Evolutionary conservation across 23 tunicate species (phyloP).

Genomic region (Halocynthia aurantium): DNA sequence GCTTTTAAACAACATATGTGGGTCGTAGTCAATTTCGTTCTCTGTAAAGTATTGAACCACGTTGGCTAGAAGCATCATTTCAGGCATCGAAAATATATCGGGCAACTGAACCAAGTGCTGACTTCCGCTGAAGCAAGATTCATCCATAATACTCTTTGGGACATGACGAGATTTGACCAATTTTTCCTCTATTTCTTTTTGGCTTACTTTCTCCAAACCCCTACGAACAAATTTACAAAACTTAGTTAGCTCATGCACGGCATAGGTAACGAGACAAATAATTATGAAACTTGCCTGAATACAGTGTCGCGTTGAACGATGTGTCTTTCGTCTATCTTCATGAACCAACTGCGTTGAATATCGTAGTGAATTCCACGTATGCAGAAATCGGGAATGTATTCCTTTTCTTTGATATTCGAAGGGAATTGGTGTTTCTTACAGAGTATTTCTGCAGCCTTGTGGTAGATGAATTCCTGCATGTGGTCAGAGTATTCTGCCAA

Average conservation of each 20-base stretch:
- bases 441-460: slow-evolving; percentile 42
- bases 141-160: slow-evolving; percentile 68
- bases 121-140: slow-evolving; percentile 50
- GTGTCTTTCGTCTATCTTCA: slow-evolving; percentile 89
- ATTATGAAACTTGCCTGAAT: slow-evolving; percentile 18
- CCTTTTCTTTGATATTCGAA: slow-evolving; percentile 19
- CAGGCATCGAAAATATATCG: slow-evolving; percentile 90
- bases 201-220: slow-evolving; percentile 1
- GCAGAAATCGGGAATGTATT: slow-evolving; percentile 72
- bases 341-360: slow-evolving; percentile 63
- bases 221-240: background rate
- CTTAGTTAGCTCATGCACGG: too few relatives aligned
- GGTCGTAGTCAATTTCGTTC: slow-evolving; percentile 56
- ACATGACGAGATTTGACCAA: slow-evolving; percentile 39
- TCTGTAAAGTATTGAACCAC: slow-evolving; percentile 61
- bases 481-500: slow-evolving; percentile 84
- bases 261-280: too few relatives aligned
- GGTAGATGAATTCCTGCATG: slow-evolving; percentile 92
- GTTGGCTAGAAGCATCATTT: slow-evolving; percentile 90
- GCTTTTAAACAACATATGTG: slow-evolving; percentile 61
- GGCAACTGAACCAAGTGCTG: slow-evolving; percentile 61
- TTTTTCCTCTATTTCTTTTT: background rate
- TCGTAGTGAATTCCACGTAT: slow-evolving; percentile 95
- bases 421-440: slow-evolving; percentile 75
- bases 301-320: slow-evolving; percentile 83